Conservation (phyloP, 2,797 vertebrate genomes). For the Vipera latastei region DNA sequence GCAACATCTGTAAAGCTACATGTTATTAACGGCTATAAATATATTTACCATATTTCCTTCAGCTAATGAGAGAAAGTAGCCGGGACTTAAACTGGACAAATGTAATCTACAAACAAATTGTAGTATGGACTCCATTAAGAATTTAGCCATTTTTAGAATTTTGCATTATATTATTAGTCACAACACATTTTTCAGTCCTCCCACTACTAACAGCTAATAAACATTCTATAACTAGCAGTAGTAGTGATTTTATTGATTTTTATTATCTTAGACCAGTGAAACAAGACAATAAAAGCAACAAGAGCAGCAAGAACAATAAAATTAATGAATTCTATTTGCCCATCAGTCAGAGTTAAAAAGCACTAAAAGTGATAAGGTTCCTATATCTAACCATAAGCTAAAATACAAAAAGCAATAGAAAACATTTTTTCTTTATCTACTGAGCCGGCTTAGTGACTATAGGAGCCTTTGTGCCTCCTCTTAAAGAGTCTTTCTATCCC, state of each 20-base stretch:
- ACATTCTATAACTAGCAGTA: background rate
- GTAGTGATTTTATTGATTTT: background rate
- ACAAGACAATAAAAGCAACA: background rate
- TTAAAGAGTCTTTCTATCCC: background rate
- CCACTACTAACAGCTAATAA: background rate
- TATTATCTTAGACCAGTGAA: background rate
- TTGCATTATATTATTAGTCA: background rate
- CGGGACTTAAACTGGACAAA: background rate
- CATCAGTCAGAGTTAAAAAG: background rate
- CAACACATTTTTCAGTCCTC: background rate
- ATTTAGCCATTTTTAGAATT: background rate
- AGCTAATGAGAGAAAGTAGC: background rate
- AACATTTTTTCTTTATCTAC: background rate
- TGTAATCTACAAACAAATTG: background rate
- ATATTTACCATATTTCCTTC: background rate
- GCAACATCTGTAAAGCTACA: background rate
- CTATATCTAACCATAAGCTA: background rate
- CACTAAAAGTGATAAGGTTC: background rate
- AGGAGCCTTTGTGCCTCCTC: background rate
- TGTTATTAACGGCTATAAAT: background rate
- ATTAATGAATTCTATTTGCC: background rate
- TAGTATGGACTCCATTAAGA: background rate
- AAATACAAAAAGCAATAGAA: background rate
- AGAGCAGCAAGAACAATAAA: background rate
- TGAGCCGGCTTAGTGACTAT: background rate